Evolutionary conservation across 2,797 vertebrate genomes (phyloP).

Genomic region (Distichodus sexfasciatus): DNA sequence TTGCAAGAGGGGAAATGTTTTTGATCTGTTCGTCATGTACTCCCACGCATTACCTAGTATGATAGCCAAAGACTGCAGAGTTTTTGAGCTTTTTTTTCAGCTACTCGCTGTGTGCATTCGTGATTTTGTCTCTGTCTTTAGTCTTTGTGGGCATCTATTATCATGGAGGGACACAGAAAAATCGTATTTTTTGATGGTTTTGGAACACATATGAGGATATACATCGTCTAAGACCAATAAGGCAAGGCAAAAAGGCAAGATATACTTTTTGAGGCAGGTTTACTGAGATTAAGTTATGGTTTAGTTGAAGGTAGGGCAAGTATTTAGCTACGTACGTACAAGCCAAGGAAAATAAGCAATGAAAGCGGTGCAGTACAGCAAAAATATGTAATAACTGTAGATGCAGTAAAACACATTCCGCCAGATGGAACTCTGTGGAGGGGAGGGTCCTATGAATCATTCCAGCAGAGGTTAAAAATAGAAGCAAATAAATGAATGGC

Average conservation of each 20-base stretch:
- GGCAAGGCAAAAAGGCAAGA: too few species aligned
- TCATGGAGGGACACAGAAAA: too few species aligned
- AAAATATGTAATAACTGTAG: not conserved
- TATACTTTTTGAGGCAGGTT: too few species aligned
- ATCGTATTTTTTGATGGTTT: too few species aligned
- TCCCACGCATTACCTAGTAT: not conserved
- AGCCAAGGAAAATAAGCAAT: too few species aligned
- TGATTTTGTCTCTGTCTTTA: conserved; percentile 11
- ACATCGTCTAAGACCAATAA: too few species aligned
- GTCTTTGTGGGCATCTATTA: too few species aligned
- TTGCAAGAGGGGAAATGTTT: conserved; percentile 13
- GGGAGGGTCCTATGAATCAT: not conserved
- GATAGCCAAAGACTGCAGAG: not conserved
- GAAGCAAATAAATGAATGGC: conserved; percentile 8
- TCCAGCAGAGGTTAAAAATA: conserved; percentile 12
- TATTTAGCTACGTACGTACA: too few species aligned
- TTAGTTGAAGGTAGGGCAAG: too few species aligned
- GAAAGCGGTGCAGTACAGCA: too few species aligned
- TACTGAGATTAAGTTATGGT: too few species aligned
- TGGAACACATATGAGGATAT: too few species aligned
- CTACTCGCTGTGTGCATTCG: not conserved
- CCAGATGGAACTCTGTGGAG: not conserved
- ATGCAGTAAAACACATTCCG: not conserved
- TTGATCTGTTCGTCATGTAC: conserved; percentile 6
- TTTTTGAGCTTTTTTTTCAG: not conserved